A percentile compares a stretch with the other conserved stretches of the same genome.
Conservation (phyloP, 2,888 invertebrate genomes). For the Ypsolopha sequella region DNA sequence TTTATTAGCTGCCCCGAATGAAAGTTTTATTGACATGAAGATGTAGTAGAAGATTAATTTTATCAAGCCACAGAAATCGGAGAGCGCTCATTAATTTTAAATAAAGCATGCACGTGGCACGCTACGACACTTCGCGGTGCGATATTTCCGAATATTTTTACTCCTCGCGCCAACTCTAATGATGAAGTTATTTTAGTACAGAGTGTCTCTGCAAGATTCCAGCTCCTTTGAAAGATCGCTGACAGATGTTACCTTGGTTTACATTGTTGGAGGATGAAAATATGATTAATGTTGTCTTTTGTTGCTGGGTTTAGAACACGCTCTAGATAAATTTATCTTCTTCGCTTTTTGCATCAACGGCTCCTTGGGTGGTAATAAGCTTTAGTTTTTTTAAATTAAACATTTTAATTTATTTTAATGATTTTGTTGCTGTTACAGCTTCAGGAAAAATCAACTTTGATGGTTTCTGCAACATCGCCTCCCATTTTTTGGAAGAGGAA, state of each 20-base stretch:
- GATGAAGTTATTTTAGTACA: conserved; percentile 51
- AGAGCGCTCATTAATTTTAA: conserved; percentile 2
- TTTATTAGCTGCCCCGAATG: too few relatives aligned
- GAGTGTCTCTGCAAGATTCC: conserved; percentile 12
- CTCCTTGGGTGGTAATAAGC: neutral
- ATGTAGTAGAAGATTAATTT: neutral
- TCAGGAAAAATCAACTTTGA: conserved; percentile 95
- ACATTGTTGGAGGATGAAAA: conserved; percentile 12
- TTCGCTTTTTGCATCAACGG: neutral
- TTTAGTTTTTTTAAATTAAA: neutral
- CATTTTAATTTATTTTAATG: neutral
- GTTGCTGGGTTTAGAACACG: neutral
- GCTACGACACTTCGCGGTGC: conserved; percentile 37
- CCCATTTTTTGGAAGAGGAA: conserved; percentile 95
- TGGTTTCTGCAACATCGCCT: conserved; percentile 92
- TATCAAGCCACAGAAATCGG: neutral
- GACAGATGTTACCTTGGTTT: conserved; percentile 19
- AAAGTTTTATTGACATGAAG: too few relatives aligned
- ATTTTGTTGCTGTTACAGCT: conserved; percentile 49
- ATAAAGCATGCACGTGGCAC: conserved; percentile 11
- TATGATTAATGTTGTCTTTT: conserved; percentile 1
- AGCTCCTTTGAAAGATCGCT: conserved; percentile 26
- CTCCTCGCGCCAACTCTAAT: conserved; percentile 32
- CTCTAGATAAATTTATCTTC: neutral
- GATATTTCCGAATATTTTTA: conserved; percentile 55